A percentile compares a stretch with the other conserved stretches of the same genome.
Evolutionary conservation across 2,797 vertebrate genomes (phyloP).

Genomic region (Diplodus puntazzo): DNA sequence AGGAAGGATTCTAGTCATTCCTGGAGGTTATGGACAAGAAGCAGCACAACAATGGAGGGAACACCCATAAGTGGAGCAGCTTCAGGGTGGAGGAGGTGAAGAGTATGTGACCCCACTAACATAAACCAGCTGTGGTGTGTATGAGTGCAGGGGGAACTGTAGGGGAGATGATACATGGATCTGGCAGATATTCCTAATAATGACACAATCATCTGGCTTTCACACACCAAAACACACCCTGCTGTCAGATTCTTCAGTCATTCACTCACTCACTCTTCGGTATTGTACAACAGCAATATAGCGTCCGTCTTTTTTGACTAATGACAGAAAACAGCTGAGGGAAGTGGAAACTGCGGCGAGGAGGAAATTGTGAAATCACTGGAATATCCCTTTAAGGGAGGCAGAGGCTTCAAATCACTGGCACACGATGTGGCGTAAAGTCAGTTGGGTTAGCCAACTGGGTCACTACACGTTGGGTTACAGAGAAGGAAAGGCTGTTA

Average conservation of each 20-base stretch:
- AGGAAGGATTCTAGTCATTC: constrained; percentile 78
- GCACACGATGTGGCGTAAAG: constrained; percentile 56
- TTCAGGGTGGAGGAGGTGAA: constrained; percentile 84
- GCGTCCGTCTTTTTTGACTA: constrained; percentile 7
- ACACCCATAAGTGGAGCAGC: constrained; percentile 83
- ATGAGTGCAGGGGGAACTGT: constrained; percentile 45
- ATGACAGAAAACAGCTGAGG: constrained; percentile 64
- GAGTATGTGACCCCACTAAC: constrained; percentile 84
- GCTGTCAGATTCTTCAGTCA: constrained; percentile 41
- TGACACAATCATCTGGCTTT: constrained; percentile 77
- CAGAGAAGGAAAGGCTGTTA: constrained; percentile 26
- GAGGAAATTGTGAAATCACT: constrained; percentile 67
- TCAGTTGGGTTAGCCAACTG: constrained; percentile 70
- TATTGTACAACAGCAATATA: constrained; percentile 37
- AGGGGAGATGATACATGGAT: constrained; percentile 62
- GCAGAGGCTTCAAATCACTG: constrained; percentile 47
- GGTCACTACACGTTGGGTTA: constrained; percentile 65
- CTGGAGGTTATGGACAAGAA: constrained; percentile 78
- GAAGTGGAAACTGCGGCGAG: constrained; percentile 43
- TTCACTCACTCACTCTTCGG: constrained; percentile 37
- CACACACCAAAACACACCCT: constrained; percentile 63
- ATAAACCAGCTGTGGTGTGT: constrained; percentile 83
- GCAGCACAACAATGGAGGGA: constrained; percentile 83
- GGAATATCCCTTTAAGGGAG: constrained; percentile 70
- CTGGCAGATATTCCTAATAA: constrained; percentile 64